These are phyloP conservation scores for Brachionus sp. DNA, from an alignment of 1,140 invertebrate species.

Conservation along the genomic window DNA sequence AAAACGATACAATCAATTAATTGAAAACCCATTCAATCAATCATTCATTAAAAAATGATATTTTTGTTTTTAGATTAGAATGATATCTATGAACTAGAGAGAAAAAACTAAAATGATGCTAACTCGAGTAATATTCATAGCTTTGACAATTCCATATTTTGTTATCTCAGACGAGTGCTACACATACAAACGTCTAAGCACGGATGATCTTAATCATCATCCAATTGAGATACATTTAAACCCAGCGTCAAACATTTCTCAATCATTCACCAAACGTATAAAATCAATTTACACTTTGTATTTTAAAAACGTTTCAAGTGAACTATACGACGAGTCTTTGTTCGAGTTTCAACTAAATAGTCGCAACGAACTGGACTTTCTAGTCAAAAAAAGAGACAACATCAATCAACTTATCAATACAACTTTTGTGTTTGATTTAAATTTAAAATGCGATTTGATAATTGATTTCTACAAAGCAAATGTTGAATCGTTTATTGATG, in stretches of 20 bases:
- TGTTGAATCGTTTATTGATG: background rate
- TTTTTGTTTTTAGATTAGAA: background rate
- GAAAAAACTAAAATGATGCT: background rate
- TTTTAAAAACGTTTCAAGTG: background rate
- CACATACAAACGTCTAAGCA: conserved; percentile 8
- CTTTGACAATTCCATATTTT: background rate
- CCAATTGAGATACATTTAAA: background rate
- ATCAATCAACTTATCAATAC: background rate
- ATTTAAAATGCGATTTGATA: background rate
- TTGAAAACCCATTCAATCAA: background rate
- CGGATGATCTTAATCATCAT: background rate
- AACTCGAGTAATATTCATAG: background rate
- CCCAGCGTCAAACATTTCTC: background rate
- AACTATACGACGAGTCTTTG: background rate
- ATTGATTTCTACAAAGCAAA: background rate
- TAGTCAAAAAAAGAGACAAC: background rate
- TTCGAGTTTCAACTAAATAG: background rate
- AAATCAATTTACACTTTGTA: background rate
- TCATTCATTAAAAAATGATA: background rate
- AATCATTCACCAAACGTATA: background rate
- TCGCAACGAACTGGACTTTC: background rate
- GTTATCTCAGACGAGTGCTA: background rate
- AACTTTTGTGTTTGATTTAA: conserved; percentile 6
- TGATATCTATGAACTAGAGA: background rate
- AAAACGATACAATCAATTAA: background rate